Evolutionary conservation across 2,888 invertebrate species (phyloP).

Genomic region (Drosophila incognita): DNA sequence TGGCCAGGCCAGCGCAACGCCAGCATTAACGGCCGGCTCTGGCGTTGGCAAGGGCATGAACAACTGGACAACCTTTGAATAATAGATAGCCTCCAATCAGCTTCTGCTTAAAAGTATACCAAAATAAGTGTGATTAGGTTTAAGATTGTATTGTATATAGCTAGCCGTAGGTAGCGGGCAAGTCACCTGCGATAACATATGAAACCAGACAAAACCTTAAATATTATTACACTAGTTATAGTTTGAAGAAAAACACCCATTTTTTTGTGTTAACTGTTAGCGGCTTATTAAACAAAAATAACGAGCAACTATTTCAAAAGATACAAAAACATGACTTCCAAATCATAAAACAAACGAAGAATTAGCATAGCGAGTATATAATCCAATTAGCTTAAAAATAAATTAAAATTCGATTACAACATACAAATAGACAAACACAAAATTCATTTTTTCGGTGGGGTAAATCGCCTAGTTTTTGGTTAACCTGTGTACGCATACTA

Average conservation of each 20-base stretch:
- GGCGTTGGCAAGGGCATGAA: conserved; percentile 75
- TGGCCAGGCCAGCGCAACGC: conserved; percentile 19
- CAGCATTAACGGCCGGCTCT: conserved; percentile 53
- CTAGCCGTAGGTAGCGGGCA: conserved; percentile 35
- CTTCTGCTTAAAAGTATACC: conserved; percentile 57
- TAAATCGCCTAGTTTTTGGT: neutral
- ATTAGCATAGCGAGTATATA: conserved; percentile 60
- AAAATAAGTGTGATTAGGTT: conserved; percentile 74
- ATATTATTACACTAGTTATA: conserved; percentile 45
- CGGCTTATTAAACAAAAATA: conserved; percentile 34
- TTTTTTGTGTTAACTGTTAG: conserved; percentile 23
- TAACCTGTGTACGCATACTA: neutral
- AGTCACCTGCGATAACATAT: conserved; percentile 34
- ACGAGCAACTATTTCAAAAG: conserved; percentile 29
- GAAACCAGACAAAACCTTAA: conserved; percentile 58
- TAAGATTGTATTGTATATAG: conserved; percentile 60
- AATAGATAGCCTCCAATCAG: conserved; percentile 6
- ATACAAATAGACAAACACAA: conserved; percentile 3
- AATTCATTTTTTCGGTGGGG: neutral
- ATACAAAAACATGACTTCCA: conserved; percentile 61
- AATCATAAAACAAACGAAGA: conserved; percentile 66
- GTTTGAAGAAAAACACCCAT: conserved; percentile 3
- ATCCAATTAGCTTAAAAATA: conserved; percentile 56
- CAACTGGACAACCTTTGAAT: conserved; percentile 85
- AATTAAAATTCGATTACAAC: conserved; percentile 37